Percentiles rank a stretch among this genome's conserved stretches.
Evolutionary conservation across 2,113 vertebrate species (phyloP).

Genomic region (Cavia porcellus): DNA sequence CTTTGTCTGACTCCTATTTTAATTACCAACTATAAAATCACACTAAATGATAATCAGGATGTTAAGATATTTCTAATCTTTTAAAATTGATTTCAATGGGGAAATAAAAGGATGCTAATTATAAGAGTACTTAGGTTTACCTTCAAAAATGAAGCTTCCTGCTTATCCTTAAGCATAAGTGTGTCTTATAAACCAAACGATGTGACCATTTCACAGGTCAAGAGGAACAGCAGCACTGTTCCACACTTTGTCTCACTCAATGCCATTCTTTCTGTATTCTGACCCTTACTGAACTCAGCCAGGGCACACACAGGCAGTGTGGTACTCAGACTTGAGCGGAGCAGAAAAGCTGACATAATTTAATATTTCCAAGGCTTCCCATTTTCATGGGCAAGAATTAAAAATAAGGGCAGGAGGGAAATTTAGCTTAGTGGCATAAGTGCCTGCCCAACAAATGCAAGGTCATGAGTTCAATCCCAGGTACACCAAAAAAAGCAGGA

Average conservation of each 20-base stretch:
- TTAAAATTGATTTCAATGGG: background rate
- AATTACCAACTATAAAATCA: slow-evolving; percentile 6
- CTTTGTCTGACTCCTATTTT: background rate
- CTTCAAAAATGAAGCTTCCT: slow-evolving; percentile 39
- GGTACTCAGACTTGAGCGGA: background rate
- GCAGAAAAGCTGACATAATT: background rate
- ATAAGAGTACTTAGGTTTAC: slow-evolving; percentile 1
- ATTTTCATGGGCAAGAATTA: background rate
- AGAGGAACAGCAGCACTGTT: background rate
- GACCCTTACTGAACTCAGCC: background rate
- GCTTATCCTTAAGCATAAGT: background rate
- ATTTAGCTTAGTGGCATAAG: no score
- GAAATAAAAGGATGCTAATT: slow-evolving; percentile 13
- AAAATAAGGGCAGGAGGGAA: background rate
- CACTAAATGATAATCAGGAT: background rate
- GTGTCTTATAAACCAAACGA: background rate
- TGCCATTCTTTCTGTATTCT: background rate
- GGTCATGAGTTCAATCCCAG: no score
- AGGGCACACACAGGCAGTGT: background rate
- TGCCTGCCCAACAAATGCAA: no score
- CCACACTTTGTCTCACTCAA: background rate
- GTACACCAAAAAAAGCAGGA: no score
- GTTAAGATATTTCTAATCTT: background rate
- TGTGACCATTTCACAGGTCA: background rate
- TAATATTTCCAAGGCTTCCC: background rate